Percentiles rank a stretch among this genome's conserved stretches.
Conservation (phyloP, 2,797 vertebrate species). For the Parauchenoglanis ngamensis region DNA sequence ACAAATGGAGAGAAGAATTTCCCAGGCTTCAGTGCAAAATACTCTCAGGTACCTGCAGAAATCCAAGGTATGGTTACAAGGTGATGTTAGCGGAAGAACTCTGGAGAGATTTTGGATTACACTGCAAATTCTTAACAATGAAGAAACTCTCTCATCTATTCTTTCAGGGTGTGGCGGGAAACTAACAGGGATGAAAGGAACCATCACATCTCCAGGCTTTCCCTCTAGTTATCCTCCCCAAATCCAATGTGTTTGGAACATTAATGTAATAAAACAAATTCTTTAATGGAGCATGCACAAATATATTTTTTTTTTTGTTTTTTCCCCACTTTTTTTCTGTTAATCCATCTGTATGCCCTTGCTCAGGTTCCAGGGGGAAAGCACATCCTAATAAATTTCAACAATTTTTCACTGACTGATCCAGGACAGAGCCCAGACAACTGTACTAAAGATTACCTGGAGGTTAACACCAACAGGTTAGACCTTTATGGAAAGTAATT, state of each 20-base stretch:
- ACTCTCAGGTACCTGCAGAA: conserved; percentile 80
- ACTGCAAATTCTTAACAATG: background rate
- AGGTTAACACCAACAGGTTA: conserved; percentile 79
- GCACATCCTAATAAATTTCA: conserved; percentile 85
- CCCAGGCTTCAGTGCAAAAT: conserved; percentile 85
- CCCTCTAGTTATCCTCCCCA: conserved; percentile 86
- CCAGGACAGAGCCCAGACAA: conserved; percentile 61
- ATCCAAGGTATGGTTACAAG: conserved; percentile 63
- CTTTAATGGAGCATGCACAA: background rate
- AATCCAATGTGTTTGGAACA: conserved; percentile 80
- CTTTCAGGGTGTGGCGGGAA: conserved; percentile 79
- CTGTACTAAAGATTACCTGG: conserved; percentile 83
- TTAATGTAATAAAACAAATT: conserved; percentile 75
- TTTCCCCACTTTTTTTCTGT: background rate
- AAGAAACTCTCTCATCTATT: background rate
- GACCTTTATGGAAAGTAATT: conserved; percentile 34
- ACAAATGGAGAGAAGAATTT: conserved; percentile 81
- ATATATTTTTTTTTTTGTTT: background rate
- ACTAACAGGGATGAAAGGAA: conserved; percentile 71
- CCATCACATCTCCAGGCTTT: conserved; percentile 83
- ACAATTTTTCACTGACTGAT: conserved; percentile 74
- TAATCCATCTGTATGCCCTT: background rate
- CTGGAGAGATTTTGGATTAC: background rate
- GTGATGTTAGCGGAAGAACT: background rate
- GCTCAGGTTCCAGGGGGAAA: conserved; percentile 76